Evolutionary conservation across 92 coral and sea anemone species (phyloP), one percentile per base, ranked within the genome.

Genomic region (Scolanthus callimorphus): DNA sequence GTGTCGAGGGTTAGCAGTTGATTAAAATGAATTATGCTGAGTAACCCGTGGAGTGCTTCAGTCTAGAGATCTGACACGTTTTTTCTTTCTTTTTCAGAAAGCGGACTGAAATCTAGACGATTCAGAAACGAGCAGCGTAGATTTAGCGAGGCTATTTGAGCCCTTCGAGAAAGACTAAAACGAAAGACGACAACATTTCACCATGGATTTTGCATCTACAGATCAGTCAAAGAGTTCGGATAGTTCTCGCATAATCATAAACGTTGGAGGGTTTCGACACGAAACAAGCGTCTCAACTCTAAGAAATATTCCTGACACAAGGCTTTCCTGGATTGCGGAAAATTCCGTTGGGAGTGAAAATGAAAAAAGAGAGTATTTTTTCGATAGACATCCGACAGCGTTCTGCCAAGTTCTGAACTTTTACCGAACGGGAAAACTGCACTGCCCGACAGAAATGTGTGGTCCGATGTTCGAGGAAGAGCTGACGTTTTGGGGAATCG

Each of bases 381-480:
- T 83, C 63, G 96, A 88, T 27, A 82, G 96, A 15, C 96, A 88
- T 25, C 96, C 96, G 2, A 79, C 83, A 0, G 96, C 89, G 0
- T 88, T 88, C 17, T 55, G 90, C 0, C 96, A 88, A 63, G 88
- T 88, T 25, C 53, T 88, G 34, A 88, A 88, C 48, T 88, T 76
- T 49, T 88, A 83, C 37, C 86, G 96, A 19, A 88, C 96, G 13
- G 96, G 96, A 17, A 88, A 88, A 53, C 84, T 88, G 4, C 96
- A 88, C 51, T 88, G 88, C 41, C 96, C 96, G 10, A 79, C 83
- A 9, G 96, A 83, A 37, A 88, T 88, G 79, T 88, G 96, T 22
- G 96, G 96, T 0, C 96, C 96, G 12, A 74, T 88, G 90, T 88
- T 78, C 48, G 96, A 88, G 29, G 96, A 88, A 39, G 96, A 88